A percentile compares a stretch with the other conserved stretches of the same genome.
phyloP scores from a whole-genome alignment of 2,888 invertebrate genomes.

The Cephonodes hylas region DNA sequence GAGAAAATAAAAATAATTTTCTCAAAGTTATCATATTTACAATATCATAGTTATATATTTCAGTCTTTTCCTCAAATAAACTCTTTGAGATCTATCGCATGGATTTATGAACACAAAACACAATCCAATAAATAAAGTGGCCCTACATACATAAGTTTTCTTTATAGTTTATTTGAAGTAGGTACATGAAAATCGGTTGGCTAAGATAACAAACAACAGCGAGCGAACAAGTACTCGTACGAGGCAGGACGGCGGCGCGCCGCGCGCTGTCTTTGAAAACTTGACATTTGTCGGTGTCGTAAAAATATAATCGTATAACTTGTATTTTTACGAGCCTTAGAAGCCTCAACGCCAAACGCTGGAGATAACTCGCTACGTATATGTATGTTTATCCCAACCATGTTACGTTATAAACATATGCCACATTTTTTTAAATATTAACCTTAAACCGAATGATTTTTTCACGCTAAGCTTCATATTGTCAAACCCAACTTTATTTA shows the following conservation, averaged over 20 bases:
- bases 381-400: too few relatives aligned
- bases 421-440: conserved; percentile 17
- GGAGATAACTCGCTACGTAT: conserved; percentile 30
- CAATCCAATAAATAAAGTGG: too few relatives aligned
- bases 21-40: too few relatives aligned
- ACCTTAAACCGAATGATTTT: not conserved
- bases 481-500: too few relatives aligned
- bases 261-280: conserved; percentile 56
- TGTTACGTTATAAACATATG: too few relatives aligned
- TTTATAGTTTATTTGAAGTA: not conserved
- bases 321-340: conserved; percentile 70
- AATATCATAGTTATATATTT: too few relatives aligned
- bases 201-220: conserved; percentile 46
- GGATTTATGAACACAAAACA: too few relatives aligned
- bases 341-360: conserved; percentile 52
- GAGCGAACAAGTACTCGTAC: not conserved
- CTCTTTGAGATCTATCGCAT: too few relatives aligned
- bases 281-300: conserved; percentile 74
- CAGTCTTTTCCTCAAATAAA: too few relatives aligned
- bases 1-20: too few relatives aligned
- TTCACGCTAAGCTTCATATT: not conserved
- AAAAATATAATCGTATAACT: conserved; percentile 76
- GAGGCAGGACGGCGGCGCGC: not conserved
- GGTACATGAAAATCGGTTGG: not conserved
- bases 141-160: conserved; percentile 2